Conservation (phyloP, 2,888 invertebrate species). For the Caenorhabditis panamensis region DNA sequence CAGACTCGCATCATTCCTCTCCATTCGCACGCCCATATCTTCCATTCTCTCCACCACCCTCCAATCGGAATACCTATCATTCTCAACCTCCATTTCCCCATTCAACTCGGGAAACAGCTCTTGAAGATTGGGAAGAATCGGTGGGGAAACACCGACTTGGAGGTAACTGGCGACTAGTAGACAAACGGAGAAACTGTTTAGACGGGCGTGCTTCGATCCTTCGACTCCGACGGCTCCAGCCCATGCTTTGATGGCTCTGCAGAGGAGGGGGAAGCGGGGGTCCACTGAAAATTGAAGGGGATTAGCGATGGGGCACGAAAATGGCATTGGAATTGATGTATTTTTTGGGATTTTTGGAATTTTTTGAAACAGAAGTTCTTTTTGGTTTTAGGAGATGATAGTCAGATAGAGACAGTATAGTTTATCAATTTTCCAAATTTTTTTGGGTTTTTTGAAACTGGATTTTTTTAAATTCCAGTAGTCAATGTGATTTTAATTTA, state of each 20-base stretch:
- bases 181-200: constrained; percentile 37
- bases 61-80: not conserved
- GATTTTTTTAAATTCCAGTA: not conserved
- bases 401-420: too few species aligned
- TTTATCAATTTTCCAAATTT: not conserved
- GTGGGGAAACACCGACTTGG: constrained; percentile 3
- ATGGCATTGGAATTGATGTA: too few species aligned
- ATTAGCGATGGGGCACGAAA: too few species aligned
- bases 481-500: too few species aligned
- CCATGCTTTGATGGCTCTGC: constrained; percentile 35
- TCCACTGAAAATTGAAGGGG: constrained; percentile 31
- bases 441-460: too few species aligned
- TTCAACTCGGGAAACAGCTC: constrained; percentile 9
- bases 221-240: constrained; percentile 15
- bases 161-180: constrained; percentile 23
- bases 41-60: not conserved
- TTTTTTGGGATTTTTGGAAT: too few species aligned
- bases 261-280: constrained; percentile 10
- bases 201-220: not conserved
- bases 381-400: not conserved
- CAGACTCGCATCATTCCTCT: not conserved
- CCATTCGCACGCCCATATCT: not conserved
- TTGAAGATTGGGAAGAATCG: constrained; percentile 26
- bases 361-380: not conserved
- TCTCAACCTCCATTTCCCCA: not conserved